Conservation (phyloP, 2,888 invertebrate species). For the Neoaliturus tenellus region DNA sequence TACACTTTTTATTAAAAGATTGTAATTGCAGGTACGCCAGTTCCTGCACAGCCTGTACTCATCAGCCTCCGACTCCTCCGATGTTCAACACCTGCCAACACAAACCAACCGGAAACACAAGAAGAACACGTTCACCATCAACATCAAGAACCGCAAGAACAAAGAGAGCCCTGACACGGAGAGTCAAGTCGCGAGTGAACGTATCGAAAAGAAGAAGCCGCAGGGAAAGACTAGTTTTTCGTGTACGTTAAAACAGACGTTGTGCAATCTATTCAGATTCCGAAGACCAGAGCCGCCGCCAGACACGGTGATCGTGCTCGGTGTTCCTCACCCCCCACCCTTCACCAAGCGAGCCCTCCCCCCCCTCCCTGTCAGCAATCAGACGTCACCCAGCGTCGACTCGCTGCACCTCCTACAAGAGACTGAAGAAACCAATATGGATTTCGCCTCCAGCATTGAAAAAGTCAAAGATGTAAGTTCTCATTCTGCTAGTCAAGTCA, state of each 20-base stretch:
- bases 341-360: slow-evolving; percentile 81
- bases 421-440: slow-evolving; percentile 79
- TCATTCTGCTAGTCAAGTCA: too few relatives aligned
- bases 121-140: slow-evolving; percentile 78
- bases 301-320: slow-evolving; percentile 64
- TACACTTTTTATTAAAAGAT: too few relatives aligned
- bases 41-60: slow-evolving; percentile 90
- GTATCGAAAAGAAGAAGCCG: slow-evolving; percentile 76
- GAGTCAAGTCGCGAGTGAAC: slow-evolving; percentile 8
- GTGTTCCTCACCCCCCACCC: slow-evolving; percentile 69
- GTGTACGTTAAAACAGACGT: slow-evolving; percentile 86
- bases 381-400: slow-evolving; percentile 60
- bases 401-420: slow-evolving; percentile 66
- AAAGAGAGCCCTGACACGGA: slow-evolving; percentile 69
- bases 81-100: not conserved
- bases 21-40: slow-evolving; percentile 75
- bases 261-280: slow-evolving; percentile 87
- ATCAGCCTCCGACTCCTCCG: slow-evolving; percentile 44
- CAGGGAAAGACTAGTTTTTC: slow-evolving; percentile 79
- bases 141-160: slow-evolving; percentile 78
- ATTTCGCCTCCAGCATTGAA: slow-evolving; percentile 94
- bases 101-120: slow-evolving; percentile 62
- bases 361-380: slow-evolving; percentile 75
- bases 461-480: slow-evolving; percentile 94
- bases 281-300: slow-evolving; percentile 53